A percentile compares a stretch with the other conserved stretches of the same genome.
Conservation (phyloP, 2,888 invertebrate species). For the Metopia argyrocephala region DNA sequence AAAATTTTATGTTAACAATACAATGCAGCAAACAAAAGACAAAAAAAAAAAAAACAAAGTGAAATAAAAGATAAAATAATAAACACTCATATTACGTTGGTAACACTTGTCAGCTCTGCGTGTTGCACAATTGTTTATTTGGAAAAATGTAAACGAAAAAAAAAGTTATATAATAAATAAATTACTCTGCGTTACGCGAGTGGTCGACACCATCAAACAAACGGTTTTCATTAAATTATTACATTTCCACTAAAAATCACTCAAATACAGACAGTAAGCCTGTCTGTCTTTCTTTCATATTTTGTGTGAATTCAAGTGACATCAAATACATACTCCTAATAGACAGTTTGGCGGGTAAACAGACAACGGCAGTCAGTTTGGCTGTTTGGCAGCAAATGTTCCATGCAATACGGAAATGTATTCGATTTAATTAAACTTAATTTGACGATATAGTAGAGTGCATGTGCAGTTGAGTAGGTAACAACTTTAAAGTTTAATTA, state of each 20-base stretch:
- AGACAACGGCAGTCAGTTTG: neutral
- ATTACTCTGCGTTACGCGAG: neutral
- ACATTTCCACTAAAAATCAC: slow-evolving; percentile 18
- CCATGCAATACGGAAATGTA: slow-evolving; percentile 25
- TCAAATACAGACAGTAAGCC: no score
- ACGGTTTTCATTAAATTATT: no score
- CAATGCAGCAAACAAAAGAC: neutral
- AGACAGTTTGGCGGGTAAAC: neutral
- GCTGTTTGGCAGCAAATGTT: neutral
- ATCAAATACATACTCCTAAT: neutral
- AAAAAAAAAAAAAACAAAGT: neutral
- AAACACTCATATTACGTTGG: no score
- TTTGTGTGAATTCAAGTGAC: slow-evolving; percentile 11
- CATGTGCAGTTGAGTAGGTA: no score
- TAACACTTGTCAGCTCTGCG: slow-evolving; percentile 14
- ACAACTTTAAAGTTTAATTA: neutral
- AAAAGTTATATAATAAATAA: slow-evolving; percentile 11
- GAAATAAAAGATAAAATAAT: no score
- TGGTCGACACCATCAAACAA: neutral
- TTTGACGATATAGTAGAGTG: neutral
- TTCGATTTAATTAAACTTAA: neutral
- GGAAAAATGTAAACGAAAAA: neutral
- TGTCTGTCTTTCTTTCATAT: slow-evolving; percentile 2
- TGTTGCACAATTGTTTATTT: slow-evolving; percentile 7
- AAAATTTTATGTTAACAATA: neutral